These are phyloP conservation scores for Cossypha dichroa DNA, from an alignment of 2,797 vertebrate species.

Conservation along the genomic window DNA sequence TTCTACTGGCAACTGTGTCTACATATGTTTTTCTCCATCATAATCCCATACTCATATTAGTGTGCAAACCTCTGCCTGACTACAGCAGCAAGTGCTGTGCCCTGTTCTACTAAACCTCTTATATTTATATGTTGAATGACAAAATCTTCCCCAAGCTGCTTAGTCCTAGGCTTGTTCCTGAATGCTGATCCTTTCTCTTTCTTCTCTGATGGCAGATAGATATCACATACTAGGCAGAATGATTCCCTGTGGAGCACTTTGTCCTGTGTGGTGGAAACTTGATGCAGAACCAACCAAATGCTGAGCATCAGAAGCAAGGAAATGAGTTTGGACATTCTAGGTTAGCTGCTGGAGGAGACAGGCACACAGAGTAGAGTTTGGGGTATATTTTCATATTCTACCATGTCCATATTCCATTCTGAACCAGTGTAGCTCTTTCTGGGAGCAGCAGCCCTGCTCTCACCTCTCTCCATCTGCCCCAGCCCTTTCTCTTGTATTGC, in stretches of 20 bases:
- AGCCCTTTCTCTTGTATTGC: not conserved
- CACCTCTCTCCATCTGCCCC: not conserved
- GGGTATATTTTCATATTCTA: not conserved
- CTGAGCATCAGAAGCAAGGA: accelerated
- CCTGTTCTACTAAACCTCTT: not conserved
- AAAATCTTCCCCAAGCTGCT: not conserved
- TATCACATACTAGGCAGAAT: not conserved
- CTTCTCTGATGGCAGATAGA: not conserved
- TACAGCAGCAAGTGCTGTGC: not conserved
- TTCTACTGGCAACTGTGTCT: not conserved
- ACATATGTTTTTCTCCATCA: not conserved
- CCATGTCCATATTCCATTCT: not conserved
- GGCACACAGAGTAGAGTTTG: not conserved
- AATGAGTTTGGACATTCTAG: not conserved
- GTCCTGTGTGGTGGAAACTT: not conserved
- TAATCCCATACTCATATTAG: not conserved
- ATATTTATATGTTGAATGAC: not conserved
- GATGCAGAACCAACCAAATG: not conserved
- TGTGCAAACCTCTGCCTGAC: not conserved
- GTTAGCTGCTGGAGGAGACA: not conserved
- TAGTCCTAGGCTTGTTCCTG: not conserved
- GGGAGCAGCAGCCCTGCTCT: not conserved
- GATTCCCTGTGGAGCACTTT: not conserved
- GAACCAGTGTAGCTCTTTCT: not conserved
- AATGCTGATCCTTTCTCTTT: not conserved